Base-by-base conservation (phyloP, 2,797 vertebrate species). In the Hirundo rustica region DNA sequence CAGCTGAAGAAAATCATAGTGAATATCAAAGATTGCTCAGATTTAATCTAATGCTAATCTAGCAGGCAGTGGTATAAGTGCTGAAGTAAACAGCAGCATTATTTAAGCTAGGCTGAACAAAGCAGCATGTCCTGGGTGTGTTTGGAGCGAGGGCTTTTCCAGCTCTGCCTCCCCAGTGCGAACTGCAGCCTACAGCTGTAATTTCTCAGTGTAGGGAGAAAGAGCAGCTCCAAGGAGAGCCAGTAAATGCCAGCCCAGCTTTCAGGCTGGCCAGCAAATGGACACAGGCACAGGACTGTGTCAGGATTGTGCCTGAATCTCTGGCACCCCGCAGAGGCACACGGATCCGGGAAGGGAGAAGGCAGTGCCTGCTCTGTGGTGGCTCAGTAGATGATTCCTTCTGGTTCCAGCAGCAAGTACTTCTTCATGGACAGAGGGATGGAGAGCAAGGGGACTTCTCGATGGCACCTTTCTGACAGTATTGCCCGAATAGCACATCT, bases 401-500 rank as follows among this genome's bases (percentile, higher is more conserved):
- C 98, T 26, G 99, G 99, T 45, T 99, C 98, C 96, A 99, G 97
- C 45, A 99, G 96, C 92, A 99, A 57, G 92, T 99, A 99, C 76
- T 96, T 98, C 97, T 99, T 98, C 94, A 99, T 84, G n/a, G 95
- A 62, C 15, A 78, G 13, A 3, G 99, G 99, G 81, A 99, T 97
- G 71, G 98, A 97, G 86, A 99, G 98, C 83, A 97, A 95, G 55
- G 97, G 94, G 14, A 99, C 97, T 13, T 90, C 96, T 54, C 29
- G 95, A 78, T 99, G 98, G 86, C 98, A 99, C 88, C 96, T 96
- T 61, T 89, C 93, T 13, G 95, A 94, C 85, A 99, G 25, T 1
- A 70, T 32, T 22, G 84, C 96, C 64, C 99, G 98, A 92, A 99
- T 97, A 57, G 98, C 97, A 86, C 99, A 99, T 93, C 99, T 98